Base-by-base conservation (phyloP, 2,113 vertebrate species). In the Spermophilus dauricus region DNA sequence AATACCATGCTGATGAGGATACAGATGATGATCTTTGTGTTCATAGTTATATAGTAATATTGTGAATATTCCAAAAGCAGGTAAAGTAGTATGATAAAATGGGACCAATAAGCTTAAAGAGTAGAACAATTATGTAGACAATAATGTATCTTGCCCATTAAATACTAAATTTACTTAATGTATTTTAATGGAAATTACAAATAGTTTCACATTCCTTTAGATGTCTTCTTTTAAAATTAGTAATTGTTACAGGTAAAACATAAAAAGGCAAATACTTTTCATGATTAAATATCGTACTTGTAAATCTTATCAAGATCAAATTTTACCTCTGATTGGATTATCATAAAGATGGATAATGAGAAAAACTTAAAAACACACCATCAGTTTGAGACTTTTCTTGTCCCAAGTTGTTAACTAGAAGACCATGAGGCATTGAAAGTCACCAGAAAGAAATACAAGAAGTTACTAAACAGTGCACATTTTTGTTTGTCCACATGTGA, bases 291-390 rank as follows among this genome's bases (percentile, higher is more conserved):
- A 93, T 1, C 58, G 0, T 83, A 48, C 61, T 30, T 88, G 0
- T 83, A 78, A 91, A 94, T 10, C 7, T 42, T 80, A 93, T 58
- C 13, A 80, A 94, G n/a, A 70, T 77, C 22, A 94, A 95, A 95
- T 56, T 91, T 75, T 94, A 96, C 11, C 16, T 96, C 90, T 85
- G 56, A 91, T 20, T 93, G 8, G 7, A 92, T 92, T 98, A 95
- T 86, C 4, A 93, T 17, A 89, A 58, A 96, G 58, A 97, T 72
- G n/a, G 61, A 97, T 22, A 77, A 61, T 51, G 83, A 92, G 48
- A 86, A 72, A 80, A 88, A 12, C 10, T 75, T 90, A 90, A 97
- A 95, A 65, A 72, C 2, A 65, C 13, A 30, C 37, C 42, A 83
- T 86, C 37, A 96, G 51, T 63, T 16, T 53, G 4, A 96, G 58